These are phyloP conservation scores for Synanceia verrucosa DNA, from an alignment of 2,797 vertebrate species.

Conservation along the genomic window DNA sequence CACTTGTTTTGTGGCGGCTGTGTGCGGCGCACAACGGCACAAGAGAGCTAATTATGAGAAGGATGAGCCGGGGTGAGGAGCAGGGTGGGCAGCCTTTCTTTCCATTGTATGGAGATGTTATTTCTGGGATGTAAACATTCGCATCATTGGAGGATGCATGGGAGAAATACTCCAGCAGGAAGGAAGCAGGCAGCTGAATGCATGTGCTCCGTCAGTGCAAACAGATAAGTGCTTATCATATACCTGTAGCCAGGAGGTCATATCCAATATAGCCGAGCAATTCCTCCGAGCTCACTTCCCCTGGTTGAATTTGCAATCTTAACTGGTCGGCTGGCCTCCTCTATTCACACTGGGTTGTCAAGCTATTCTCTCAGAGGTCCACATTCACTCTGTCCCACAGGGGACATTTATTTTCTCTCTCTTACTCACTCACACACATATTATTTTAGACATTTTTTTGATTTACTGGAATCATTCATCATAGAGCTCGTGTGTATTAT, in stretches of 20 bases:
- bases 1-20: slow-evolving; percentile 82
- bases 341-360: slow-evolving; percentile 62
- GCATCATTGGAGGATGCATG: slow-evolving; percentile 31
- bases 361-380: slow-evolving; percentile 59
- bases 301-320: slow-evolving; percentile 73
- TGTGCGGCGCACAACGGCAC: slow-evolving; percentile 76
- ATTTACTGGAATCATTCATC: slow-evolving; percentile 12
- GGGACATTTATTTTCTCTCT: slow-evolving; percentile 46
- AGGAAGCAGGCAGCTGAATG: slow-evolving; percentile 69
- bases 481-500: not conserved
- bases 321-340: slow-evolving; percentile 68
- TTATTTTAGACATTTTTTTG: slow-evolving; percentile 22
- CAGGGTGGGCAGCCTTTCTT: slow-evolving; percentile 77
- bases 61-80: slow-evolving; percentile 80
- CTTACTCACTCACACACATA: not conserved
- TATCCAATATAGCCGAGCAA: slow-evolving; percentile 74
- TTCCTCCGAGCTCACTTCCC: slow-evolving; percentile 70
- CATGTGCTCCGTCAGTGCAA: slow-evolving; percentile 70
- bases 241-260: slow-evolving; percentile 79
- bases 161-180: slow-evolving; percentile 63
- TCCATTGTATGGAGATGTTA: slow-evolving; percentile 80
- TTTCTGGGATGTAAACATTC: slow-evolving; percentile 78
- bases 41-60: slow-evolving; percentile 85
- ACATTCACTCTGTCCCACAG: slow-evolving; percentile 48
- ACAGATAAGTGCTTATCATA: slow-evolving; percentile 83